Evolutionary conservation across 2,113 vertebrate species (phyloP).

Genomic region (Emydocephalus ijimae): DNA sequence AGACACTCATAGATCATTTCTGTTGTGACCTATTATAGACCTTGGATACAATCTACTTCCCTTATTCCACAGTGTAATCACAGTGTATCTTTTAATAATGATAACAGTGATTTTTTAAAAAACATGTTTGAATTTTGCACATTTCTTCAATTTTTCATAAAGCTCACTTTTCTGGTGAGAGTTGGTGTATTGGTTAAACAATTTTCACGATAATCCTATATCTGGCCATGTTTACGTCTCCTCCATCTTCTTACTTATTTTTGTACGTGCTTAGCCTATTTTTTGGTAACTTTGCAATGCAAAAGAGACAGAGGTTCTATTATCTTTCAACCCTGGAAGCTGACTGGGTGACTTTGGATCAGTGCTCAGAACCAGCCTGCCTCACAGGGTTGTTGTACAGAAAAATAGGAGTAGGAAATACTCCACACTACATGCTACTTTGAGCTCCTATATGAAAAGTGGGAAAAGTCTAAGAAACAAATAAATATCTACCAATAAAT

Average conservation of each 20-base stretch:
- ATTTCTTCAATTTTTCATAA: background rate
- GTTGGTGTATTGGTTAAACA: background rate
- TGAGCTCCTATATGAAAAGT: background rate
- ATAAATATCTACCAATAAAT: background rate
- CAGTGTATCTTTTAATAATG: slow-evolving; percentile 6
- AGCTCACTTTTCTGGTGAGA: background rate
- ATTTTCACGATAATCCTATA: background rate
- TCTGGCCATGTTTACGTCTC: background rate
- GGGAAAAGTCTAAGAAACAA: background rate
- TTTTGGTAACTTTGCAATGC: background rate
- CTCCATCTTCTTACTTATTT: background rate
- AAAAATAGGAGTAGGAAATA: background rate
- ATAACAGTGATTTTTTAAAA: background rate
- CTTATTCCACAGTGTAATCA: background rate
- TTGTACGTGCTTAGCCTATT: background rate
- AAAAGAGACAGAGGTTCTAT: background rate
- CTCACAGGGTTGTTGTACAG: background rate
- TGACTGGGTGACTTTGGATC: background rate
- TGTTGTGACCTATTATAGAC: slow-evolving; percentile 1
- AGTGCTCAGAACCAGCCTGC: background rate
- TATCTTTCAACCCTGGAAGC: background rate
- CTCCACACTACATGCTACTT: background rate
- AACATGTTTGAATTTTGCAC: background rate
- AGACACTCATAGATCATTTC: background rate
- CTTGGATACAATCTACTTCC: slow-evolving; percentile 10